Base-by-base conservation (phyloP, 35 echinoderm and acorn worm genomes). In the Apostichopus californicus region DNA sequence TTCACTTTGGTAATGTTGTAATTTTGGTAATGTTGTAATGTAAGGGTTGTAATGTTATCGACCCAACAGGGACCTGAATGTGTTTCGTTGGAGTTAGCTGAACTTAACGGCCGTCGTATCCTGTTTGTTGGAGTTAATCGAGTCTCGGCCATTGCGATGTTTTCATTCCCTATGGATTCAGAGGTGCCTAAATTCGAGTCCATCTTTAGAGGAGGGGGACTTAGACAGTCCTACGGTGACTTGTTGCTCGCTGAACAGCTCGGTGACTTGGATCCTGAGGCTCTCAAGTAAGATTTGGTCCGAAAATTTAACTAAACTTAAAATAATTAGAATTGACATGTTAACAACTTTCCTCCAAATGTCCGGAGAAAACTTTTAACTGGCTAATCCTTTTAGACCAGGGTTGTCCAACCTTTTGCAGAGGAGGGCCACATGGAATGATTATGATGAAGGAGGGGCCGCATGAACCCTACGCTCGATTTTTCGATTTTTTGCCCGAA, bases 61-160 rank as follows among this genome's bases (percentile, higher is more conserved):
- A 68, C 11, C 18, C 11, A 68, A 57, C 13, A 90, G 88, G 88
- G 88, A 53, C 88, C 88, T 4, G 88, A 90, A 54, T 90, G 88
- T 78, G 28, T 34, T 11, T 90, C 88, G 1, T 77, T 90, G 68
- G 88, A 90, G 66, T 12, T 90, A 77, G 88, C 68, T 55, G 88
- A 90, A 8, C 52, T 77, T 5, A 90, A 90, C 68, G 88, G 88
- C 9, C 88, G 88, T 57, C 65, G 34, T 8, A 20, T 90, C 23
- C 15, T 90, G n/a, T 90, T 90, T 56, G 88, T 90, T 6, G 88
- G 88, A 12, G 23, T 90, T 21, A 46, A 90, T n/a, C 28, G 73
- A 53, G 66, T 78, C 14, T 90, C 88, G 24, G 88, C 73, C 15
- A 90, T 90, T 21, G 88, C 88, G 14, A 90, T 90, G 88, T 90